Percentiles rank a stretch among this genome's conserved stretches.
Conservation (phyloP, 1,140 invertebrate species). For the Armadillidium nasatum region DNA sequence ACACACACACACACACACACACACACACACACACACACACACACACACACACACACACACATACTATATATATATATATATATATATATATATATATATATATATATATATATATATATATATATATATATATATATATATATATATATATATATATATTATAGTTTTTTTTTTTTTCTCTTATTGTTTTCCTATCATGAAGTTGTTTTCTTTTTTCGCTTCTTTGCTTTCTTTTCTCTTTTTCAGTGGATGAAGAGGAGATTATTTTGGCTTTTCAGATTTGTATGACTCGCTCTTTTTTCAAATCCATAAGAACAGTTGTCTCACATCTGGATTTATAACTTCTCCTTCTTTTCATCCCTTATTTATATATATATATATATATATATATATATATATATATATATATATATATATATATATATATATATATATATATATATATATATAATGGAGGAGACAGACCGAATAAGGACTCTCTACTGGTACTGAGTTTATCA, state of each 20-base stretch:
- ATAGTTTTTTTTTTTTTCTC: no score
- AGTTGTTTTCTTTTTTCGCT: neutral
- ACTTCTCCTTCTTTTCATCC: neutral
- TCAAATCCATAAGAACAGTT: constrained; percentile 7
- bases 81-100: neutral
- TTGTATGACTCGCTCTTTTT: neutral
- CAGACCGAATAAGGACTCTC: no score
- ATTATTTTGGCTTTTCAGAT: neutral
- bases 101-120: neutral
- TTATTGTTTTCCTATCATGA: neutral
- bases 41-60: no score
- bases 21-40: no score
- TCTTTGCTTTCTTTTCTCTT: neutral
- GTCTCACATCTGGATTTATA: constrained; percentile 10
- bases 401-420: no score
- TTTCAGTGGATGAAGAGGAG: neutral
- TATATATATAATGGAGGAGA: no score
- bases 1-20: no score
- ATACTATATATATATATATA: neutral
- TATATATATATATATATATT: no score
- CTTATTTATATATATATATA: neutral
- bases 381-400: neutral
- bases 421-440: no score
- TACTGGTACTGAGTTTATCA: no score
- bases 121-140: neutral